phyloP scores from a whole-genome alignment of 2,888 invertebrate genomes.

The Nymphalis polychloros region DNA sequence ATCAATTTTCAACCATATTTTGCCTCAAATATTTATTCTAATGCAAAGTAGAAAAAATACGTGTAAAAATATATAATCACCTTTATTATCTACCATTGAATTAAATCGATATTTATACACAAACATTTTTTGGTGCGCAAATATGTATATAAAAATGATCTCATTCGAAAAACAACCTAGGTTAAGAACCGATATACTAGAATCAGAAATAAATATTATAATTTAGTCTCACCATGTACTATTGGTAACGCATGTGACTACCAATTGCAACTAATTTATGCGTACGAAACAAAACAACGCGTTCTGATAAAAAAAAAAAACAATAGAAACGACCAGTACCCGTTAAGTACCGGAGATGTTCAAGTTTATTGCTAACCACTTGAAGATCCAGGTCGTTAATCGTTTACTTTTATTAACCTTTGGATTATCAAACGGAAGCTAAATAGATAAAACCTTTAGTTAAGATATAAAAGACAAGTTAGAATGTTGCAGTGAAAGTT shows the following conservation, averaged over 20 bases:
- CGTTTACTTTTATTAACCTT: conserved; percentile 48
- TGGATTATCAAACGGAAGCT: conserved; percentile 58
- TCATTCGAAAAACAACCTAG: neutral
- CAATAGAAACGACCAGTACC: conserved; percentile 26
- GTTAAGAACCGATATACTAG: conserved; percentile 3
- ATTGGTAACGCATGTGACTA: conserved; percentile 17
- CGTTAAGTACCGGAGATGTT: conserved; percentile 30
- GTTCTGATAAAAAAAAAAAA: conserved; percentile 28
- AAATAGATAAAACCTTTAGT: conserved; percentile 38
- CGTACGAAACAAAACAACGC: conserved; percentile 8
- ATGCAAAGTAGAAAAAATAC: too few relatives aligned
- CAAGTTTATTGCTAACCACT: conserved; percentile 40
- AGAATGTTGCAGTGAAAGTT: conserved; percentile 41
- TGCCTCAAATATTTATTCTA: too few relatives aligned
- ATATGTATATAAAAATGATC: neutral
- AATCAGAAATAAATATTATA: neutral
- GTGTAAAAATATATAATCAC: too few relatives aligned
- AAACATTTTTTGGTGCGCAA: too few relatives aligned
- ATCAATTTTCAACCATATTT: too few relatives aligned
- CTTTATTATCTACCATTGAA: too few relatives aligned
- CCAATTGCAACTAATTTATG: conserved; percentile 18
- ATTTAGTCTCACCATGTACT: neutral
- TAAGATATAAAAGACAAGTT: conserved; percentile 51
- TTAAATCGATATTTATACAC: too few relatives aligned
- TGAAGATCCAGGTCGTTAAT: conserved; percentile 40